Conservation (phyloP, 2,888 invertebrate genomes). For the Calephelis perditalis region DNA sequence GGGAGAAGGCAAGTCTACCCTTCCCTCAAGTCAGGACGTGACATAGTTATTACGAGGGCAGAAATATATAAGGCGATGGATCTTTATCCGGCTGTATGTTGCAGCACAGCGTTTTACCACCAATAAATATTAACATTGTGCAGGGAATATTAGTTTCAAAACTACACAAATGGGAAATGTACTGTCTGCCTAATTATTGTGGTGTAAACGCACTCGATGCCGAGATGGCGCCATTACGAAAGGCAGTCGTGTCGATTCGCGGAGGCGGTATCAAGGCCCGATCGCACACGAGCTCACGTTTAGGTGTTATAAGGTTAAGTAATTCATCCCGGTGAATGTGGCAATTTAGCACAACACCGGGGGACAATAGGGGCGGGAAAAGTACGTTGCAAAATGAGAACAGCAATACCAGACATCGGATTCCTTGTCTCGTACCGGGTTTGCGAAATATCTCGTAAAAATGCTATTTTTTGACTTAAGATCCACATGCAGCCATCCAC, state of each 20-base stretch:
- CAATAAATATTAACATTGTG: slow-evolving; percentile 15
- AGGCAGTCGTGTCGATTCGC: slow-evolving; percentile 37
- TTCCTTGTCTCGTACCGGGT: too few species aligned
- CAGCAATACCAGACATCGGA: too few species aligned
- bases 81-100: too few species aligned
- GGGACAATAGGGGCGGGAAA: slow-evolving; percentile 38
- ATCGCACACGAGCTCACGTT: slow-evolving; percentile 32
- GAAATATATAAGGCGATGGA: too few species aligned
- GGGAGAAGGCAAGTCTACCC: too few species aligned
- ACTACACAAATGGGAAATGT: too few species aligned
- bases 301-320: slow-evolving; percentile 37
- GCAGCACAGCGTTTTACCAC: too few species aligned
- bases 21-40: too few species aligned
- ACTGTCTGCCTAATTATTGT: slow-evolving; percentile 26
- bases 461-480: too few species aligned
- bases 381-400: slow-evolving; percentile 43
- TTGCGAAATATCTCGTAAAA: too few species aligned
- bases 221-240: slow-evolving; percentile 46
- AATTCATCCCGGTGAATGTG: slow-evolving; percentile 46
- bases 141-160: slow-evolving; percentile 20
- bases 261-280: slow-evolving; percentile 31
- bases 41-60: too few species aligned
- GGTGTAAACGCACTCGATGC: slow-evolving; percentile 44
- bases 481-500: too few species aligned
- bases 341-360: slow-evolving; percentile 43